A percentile compares a stretch with the other conserved stretches of the same genome.
Evolutionary conservation across 2,888 invertebrate species (phyloP).

Genomic region (Acronicta psi): DNA sequence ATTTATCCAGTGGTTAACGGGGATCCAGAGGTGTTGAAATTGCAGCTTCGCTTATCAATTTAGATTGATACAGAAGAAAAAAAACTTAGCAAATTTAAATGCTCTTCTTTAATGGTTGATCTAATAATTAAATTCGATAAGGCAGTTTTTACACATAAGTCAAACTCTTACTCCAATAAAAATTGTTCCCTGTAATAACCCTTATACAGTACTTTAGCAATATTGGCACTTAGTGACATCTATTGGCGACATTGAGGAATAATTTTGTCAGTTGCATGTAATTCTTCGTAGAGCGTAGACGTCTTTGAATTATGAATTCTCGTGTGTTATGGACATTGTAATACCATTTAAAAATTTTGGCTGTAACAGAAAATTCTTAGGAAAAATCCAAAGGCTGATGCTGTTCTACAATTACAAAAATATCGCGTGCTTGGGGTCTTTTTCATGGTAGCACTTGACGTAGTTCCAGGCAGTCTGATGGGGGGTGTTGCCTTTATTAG

Average conservation of each 20-base stretch:
- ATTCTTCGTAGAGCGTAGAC: constrained; percentile 10
- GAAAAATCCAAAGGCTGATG: constrained; percentile 40
- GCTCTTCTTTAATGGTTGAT: constrained; percentile 51
- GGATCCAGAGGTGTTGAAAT: no score
- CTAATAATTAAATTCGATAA: constrained; percentile 67
- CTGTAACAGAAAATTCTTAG: constrained; percentile 44
- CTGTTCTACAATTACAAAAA: constrained; percentile 71
- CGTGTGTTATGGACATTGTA: neutral
- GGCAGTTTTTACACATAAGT: constrained; percentile 59
- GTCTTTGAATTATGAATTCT: constrained; percentile 15
- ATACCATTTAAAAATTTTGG: constrained; percentile 13
- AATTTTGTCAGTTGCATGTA: constrained; percentile 15
- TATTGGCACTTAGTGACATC: neutral
- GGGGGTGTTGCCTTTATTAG: constrained; percentile 83
- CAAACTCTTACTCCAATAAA: constrained; percentile 23
- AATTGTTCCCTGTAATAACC: constrained; percentile 49
- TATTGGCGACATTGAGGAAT: neutral
- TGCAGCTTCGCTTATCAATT: no score
- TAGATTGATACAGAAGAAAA: no score
- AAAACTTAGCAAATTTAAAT: constrained; percentile 32
- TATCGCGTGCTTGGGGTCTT: constrained; percentile 86
- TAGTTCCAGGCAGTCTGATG: constrained; percentile 88
- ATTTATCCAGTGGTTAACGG: no score
- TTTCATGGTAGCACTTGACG: constrained; percentile 87
- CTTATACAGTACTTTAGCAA: constrained; percentile 25